These are phyloP conservation scores for Spicauda simplicius DNA, from an alignment of 2,888 invertebrate genomes.

Conservation along the genomic window DNA sequence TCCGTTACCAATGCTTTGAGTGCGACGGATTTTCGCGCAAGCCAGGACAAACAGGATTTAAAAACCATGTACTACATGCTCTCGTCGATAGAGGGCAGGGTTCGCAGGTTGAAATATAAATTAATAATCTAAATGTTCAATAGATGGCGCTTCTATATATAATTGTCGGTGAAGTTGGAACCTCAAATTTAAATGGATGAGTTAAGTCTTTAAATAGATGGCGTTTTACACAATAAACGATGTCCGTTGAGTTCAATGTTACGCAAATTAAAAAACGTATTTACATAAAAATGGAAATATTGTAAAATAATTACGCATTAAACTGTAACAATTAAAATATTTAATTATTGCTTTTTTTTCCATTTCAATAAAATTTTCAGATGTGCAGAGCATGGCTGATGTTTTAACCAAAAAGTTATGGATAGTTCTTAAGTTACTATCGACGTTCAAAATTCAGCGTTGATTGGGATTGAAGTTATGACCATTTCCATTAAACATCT, in stretches of 20 bases:
- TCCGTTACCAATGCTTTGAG: constrained; percentile 53
- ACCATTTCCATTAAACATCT: too few relatives aligned
- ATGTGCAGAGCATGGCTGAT: too few relatives aligned
- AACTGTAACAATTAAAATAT: neutral
- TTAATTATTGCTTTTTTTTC: neutral
- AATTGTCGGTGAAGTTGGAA: too few relatives aligned
- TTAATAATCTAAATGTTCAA: constrained; percentile 40
- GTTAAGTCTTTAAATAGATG: constrained; percentile 45
- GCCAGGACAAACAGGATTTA: constrained; percentile 59
- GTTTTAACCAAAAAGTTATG: too few relatives aligned
- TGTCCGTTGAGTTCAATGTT: neutral
- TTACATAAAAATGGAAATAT: neutral
- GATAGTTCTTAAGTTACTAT: too few relatives aligned
- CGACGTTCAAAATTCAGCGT: too few relatives aligned
- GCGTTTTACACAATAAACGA: constrained; percentile 38
- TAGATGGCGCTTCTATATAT: too few relatives aligned
- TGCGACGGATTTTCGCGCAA: constrained; percentile 58
- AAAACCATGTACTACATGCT: constrained; percentile 64
- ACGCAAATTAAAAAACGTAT: too few relatives aligned
- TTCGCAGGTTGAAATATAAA: constrained; percentile 62
- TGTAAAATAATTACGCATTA: neutral
- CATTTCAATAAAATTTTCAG: too few relatives aligned
- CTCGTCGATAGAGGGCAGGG: constrained; percentile 69
- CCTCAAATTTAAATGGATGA: too few relatives aligned
- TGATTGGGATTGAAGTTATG: too few relatives aligned